Base-by-base conservation (phyloP, 1,140 invertebrate genomes). In the Cotesia vestalis region DNA sequence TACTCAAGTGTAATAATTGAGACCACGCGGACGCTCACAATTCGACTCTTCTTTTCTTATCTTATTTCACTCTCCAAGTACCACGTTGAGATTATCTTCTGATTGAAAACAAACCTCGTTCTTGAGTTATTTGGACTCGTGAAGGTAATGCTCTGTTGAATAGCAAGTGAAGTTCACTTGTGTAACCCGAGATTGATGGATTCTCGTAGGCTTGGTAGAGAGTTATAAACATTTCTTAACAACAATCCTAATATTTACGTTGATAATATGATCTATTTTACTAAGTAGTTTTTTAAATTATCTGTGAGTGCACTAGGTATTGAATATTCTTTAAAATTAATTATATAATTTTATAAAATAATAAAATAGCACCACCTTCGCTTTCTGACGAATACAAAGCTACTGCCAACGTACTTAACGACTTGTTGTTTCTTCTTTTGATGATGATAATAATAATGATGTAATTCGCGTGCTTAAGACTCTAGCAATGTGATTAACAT, bases 141-240 rank as follows among this genome's bases (percentile, higher is more conserved):
- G 72, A 62, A 61, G 74, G 62, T 67, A 72, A 57, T 53, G 73
- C 64, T 72, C 76, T 69, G n/a, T 79, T 80, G 74, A 85, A 86
- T 57, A 84, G 73, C 59, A 86, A 69, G 17, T 76, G 55, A 11
- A 85, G 73, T 62, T 86, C 85, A 68, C 84, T 85, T n/a, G 79
- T 80, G 53, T 80, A 83, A 12, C 78, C 76, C 40, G 77, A 76
- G 0, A 77, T 75, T 11, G 71, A 69, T 64, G 79, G 72, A 72
- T 81, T 82, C 60, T 85, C 73, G 68, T 83, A 85, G 36, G 80
- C 81, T 62, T 86, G 85, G 73, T 86, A 86, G n/a, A 85, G 71
- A 9, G 81, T 78, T 77, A 86, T 80, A 71, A 80, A 84, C 84
- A 86, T 86, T 9, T 60, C 78, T 63, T 1, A 53, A 36, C 8